A percentile compares a stretch with the other conserved stretches of the same genome.
phyloP scores from a whole-genome alignment of 2,113 vertebrate species.

The Bos indicus region DNA sequence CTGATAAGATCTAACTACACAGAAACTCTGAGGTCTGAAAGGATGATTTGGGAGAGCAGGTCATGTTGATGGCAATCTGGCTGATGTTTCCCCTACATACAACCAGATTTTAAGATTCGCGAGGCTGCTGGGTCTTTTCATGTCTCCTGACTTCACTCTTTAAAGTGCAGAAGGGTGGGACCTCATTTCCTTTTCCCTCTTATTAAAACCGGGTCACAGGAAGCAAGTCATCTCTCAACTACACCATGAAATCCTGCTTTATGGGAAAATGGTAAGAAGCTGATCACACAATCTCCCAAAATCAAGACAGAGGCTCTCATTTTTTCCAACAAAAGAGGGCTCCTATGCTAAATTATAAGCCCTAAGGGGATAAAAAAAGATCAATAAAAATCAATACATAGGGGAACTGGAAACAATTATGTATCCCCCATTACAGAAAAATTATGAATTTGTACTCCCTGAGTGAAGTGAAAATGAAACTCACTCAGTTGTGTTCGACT shows the following conservation, averaged over 20 bases:
- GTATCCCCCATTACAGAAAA: neutral
- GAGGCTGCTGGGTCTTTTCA: neutral
- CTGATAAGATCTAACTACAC: neutral
- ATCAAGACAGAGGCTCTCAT: neutral
- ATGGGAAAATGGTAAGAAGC: neutral
- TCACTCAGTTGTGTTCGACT: neutral
- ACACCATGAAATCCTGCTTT: neutral
- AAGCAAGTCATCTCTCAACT: neutral
- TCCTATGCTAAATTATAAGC: neutral
- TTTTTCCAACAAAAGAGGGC: neutral
- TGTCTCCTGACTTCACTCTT: neutral
- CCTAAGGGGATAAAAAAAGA: neutral
- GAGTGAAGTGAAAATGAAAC: neutral
- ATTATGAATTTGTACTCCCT: neutral
- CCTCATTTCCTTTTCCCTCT: neutral
- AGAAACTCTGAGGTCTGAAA: neutral
- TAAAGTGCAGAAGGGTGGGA: neutral
- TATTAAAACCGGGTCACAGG: neutral
- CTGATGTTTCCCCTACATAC: neutral
- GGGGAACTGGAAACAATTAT: neutral
- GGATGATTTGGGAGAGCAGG: neutral
- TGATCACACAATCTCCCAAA: neutral
- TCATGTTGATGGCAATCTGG: neutral
- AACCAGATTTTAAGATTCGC: neutral
- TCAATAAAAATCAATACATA: neutral